Base-by-base conservation (phyloP, 2,888 invertebrate genomes). In the Eupelmus urozonus region DNA sequence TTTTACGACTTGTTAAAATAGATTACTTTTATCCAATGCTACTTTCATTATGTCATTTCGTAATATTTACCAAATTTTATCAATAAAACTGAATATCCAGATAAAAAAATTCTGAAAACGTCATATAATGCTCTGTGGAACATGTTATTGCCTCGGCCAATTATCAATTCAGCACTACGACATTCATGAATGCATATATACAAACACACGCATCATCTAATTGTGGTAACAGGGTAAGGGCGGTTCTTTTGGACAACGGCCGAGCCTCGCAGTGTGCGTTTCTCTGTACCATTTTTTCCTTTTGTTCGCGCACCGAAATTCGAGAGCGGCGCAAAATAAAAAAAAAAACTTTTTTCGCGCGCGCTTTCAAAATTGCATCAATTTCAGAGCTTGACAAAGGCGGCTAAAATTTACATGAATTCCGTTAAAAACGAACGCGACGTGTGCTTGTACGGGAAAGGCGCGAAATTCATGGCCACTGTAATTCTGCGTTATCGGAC, bases 211-310 rank as follows among this genome's bases (percentile, higher is more conserved):
- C 60, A 72, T 66, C 77, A 77, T 72, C 80, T 80, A 80, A 70
- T 82, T 78, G 82, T 79, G 80, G 80, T 83, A 81, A 84, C 83
- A 84, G 83, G 83, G 83, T 80, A 81, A 82, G 82, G 82, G 81
- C 82, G 78, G 73, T 70, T 60, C 20, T 82, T n/a, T 83, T 82
- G 81, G 80, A 82, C 81, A 80, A 77, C 81, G 66, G 80, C 81
- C 81, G 82, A 82, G 49, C 62, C 49, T 27, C 18, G 25, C 63
- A 51, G 45, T 29, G 45, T 42, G 42, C 34, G 63, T 74, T 74
- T 40, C 9, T 20, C 13, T 34, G 27, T 53, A 9, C 45, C 13
- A 7, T 45, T 20, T 16, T 55, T 65, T 27, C 11, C 65, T 65
- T 59, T 66, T 63, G 65, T 57, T 5, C 16, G n/a, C 57, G 20